phyloP scores from a whole-genome alignment of 2,797 vertebrate species.

The Salarias fasciatus region DNA sequence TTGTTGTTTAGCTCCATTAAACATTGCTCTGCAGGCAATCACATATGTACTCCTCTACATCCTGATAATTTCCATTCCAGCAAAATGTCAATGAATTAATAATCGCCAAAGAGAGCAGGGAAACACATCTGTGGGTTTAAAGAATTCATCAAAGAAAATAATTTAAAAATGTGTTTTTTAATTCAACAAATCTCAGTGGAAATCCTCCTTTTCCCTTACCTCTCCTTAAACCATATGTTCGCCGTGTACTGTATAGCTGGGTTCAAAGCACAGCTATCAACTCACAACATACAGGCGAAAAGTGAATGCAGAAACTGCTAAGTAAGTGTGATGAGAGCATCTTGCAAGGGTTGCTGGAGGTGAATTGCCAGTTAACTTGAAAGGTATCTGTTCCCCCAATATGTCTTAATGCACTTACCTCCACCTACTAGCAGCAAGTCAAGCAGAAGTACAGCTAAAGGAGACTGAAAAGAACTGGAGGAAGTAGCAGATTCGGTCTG shows the following conservation, averaged over 20 bases:
- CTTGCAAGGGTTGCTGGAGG: conserved; percentile 64
- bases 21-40: conserved; percentile 55
- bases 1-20: conserved; percentile 32
- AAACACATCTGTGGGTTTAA: conserved; percentile 64
- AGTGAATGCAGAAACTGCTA: conserved; percentile 30
- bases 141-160: conserved; percentile 75
- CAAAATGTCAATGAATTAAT: conserved; percentile 76
- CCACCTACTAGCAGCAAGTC: conserved; percentile 40
- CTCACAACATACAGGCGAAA: conserved; percentile 3
- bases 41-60: conserved; percentile 46
- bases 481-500: conserved; percentile 16
- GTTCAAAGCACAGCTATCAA: conserved; percentile 22
- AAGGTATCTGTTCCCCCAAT: conserved; percentile 40
- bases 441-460: conserved; percentile 25
- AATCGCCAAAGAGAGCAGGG: conserved; percentile 55
- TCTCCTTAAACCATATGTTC: conserved; percentile 36
- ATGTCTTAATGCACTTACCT: conserved; percentile 33
- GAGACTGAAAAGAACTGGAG: conserved; percentile 15
- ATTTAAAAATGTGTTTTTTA: conserved; percentile 63
- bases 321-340: conserved; percentile 39
- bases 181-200: conserved; percentile 59
- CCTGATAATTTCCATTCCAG: conserved; percentile 61
- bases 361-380: conserved; percentile 62
- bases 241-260: conserved; percentile 21
- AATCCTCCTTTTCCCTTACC: conserved; percentile 21